Evolutionary conservation across 2,797 vertebrate genomes (phyloP).

Genomic region (Phaenicophaeus curvirostris): DNA sequence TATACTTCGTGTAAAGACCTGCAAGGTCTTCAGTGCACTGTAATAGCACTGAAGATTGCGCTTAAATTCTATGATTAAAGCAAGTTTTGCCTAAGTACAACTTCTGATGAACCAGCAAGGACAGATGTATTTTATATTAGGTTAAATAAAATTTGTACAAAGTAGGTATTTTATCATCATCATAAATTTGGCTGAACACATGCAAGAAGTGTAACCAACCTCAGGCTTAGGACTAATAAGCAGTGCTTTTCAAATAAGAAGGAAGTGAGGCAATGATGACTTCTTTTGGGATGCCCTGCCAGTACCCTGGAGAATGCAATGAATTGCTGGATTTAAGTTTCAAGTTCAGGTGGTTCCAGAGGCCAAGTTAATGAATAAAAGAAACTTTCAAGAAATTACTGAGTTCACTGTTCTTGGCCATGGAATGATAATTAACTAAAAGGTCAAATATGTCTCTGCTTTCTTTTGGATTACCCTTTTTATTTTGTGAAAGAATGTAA

Average conservation of each 20-base stretch:
- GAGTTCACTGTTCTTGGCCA: neutral
- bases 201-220: neutral
- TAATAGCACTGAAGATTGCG: neutral
- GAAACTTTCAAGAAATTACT: neutral
- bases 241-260: neutral
- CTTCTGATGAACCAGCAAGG: neutral
- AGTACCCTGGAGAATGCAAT: neutral
- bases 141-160: neutral
- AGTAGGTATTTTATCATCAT: neutral
- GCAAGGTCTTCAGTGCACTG: neutral
- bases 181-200: neutral
- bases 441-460: neutral
- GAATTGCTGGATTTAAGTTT: neutral
- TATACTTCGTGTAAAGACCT: neutral
- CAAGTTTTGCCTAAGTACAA: neutral
- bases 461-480: neutral
- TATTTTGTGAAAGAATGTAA: neutral
- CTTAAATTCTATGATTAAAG: neutral
- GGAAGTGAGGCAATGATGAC: neutral
- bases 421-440: neutral
- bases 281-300: neutral
- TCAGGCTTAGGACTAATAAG: rapidly evolving
- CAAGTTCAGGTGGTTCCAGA: neutral
- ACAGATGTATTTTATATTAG: neutral
- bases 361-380: neutral